Conservation (phyloP, 2,113 vertebrate species). For the Labeo catla region DNA sequence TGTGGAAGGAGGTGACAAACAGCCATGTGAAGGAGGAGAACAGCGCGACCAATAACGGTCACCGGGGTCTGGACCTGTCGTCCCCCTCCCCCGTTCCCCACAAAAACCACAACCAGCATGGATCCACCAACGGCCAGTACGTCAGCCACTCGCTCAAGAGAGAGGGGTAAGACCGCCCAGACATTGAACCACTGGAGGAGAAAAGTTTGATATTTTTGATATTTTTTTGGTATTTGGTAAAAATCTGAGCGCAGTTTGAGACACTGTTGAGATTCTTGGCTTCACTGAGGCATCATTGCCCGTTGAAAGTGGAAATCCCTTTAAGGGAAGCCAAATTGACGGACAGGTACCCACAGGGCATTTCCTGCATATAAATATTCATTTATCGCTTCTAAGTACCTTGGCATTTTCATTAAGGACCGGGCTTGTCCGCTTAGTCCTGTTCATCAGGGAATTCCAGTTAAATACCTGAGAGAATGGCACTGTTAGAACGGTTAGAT, state of each 20-base stretch:
- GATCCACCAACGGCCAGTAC: slow-evolving; percentile 93
- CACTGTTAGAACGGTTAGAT: slow-evolving; percentile 59
- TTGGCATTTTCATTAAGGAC: slow-evolving; percentile 67
- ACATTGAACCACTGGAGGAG: not conserved
- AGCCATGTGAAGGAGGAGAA: slow-evolving; percentile 89
- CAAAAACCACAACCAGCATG: slow-evolving; percentile 95
- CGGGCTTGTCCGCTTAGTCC: slow-evolving; percentile 46
- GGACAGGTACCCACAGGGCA: slow-evolving; percentile 63
- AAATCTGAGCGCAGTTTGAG: not conserved
- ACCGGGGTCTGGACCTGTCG: slow-evolving; percentile 91
- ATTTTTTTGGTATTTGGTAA: not conserved
- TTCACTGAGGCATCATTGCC: slow-evolving; percentile 57
- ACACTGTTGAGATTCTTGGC: slow-evolving; percentile 45
- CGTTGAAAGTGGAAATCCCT: slow-evolving; percentile 58
- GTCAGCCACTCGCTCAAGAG: slow-evolving; percentile 91
- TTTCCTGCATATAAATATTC: slow-evolving; percentile 65
- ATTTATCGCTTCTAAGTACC: slow-evolving; percentile 69
- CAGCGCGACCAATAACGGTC: slow-evolving; percentile 82
- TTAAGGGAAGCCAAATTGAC: slow-evolving; percentile 60
- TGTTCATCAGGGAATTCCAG: slow-evolving; percentile 57
- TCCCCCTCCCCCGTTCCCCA: slow-evolving; percentile 87
- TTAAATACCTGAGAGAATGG: slow-evolving; percentile 63
- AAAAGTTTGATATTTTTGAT: not conserved
- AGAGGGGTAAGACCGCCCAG: slow-evolving; percentile 84
- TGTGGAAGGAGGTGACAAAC: slow-evolving; percentile 98